Percentiles rank a stretch among this genome's conserved stretches.
Evolutionary conservation across 1,140 invertebrate genomes (phyloP).

Genomic region (Metopolophium dirhodum): DNA sequence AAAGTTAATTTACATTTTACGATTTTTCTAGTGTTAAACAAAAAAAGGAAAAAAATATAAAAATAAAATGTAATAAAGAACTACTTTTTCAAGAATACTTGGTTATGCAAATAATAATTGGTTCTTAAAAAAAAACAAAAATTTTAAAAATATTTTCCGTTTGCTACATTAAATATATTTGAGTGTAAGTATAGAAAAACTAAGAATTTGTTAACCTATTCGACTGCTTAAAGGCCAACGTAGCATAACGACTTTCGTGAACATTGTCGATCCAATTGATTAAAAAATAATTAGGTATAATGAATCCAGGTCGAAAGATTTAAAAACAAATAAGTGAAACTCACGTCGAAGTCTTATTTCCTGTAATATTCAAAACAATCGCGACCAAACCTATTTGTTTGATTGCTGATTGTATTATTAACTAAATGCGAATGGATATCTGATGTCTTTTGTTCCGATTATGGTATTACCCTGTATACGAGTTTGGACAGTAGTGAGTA

Average conservation of each 20-base stretch:
- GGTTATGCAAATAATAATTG: not conserved
- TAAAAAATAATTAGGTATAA: not conserved
- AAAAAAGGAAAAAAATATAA: not conserved
- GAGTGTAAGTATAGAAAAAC: not conserved
- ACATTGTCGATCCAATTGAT: not conserved
- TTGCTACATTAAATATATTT: not conserved
- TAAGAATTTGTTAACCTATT: not conserved
- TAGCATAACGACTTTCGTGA: constrained; percentile 17
- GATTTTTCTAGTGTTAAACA: not conserved
- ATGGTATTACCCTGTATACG: not conserved
- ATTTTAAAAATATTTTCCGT: too few species aligned
- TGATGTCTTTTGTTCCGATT: constrained; percentile 7
- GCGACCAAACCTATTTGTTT: not conserved
- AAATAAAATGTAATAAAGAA: not conserved
- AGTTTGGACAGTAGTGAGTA: not conserved
- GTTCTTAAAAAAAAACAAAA: not conserved
- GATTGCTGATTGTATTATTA: not conserved
- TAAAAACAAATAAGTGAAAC: constrained; percentile 8
- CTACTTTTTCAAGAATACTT: not conserved
- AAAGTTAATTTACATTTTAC: not conserved
- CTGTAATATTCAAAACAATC: not conserved
- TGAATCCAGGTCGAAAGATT: not conserved
- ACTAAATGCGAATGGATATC: not conserved
- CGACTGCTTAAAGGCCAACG: not conserved
- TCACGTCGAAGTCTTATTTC: not conserved